phyloP scores from a whole-genome alignment of 2,113 vertebrate genomes.

The Rhizomys pruinosus region DNA sequence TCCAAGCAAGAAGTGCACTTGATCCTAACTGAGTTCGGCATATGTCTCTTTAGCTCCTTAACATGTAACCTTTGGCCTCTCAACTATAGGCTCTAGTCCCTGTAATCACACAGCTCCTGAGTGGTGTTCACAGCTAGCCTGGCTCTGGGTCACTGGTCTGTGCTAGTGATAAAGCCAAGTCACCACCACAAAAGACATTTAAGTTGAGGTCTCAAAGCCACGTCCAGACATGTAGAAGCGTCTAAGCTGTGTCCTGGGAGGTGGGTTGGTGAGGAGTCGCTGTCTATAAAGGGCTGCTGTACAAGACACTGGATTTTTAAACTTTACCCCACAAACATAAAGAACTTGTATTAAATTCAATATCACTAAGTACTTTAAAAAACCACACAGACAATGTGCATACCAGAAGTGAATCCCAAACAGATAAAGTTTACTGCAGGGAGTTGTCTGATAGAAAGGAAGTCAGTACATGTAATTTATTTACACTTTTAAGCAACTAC shows the following conservation, averaged over 20 bases:
- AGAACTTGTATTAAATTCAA: background rate
- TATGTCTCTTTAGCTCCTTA: background rate
- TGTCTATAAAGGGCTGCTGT: background rate
- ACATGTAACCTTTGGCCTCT: slow-evolving; percentile 57
- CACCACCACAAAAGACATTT: background rate
- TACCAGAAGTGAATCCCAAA: background rate
- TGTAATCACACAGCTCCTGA: background rate
- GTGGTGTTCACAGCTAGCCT: slow-evolving; percentile 40
- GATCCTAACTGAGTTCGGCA: background rate
- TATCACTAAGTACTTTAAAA: background rate
- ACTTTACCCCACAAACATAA: background rate
- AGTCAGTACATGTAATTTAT: background rate
- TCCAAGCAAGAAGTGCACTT: background rate
- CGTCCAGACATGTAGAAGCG: background rate
- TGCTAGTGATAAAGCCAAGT: background rate
- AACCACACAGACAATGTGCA: background rate
- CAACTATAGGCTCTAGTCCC: background rate
- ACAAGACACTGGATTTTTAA: background rate
- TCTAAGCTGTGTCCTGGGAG: rapidly evolving
- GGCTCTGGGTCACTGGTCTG: slow-evolving; percentile 24
- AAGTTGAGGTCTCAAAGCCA: background rate
- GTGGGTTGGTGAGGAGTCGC: background rate
- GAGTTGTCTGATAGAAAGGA: background rate
- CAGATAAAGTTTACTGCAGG: background rate
- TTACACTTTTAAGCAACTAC: slow-evolving; percentile 30